Evolutionary conservation across 1,140 invertebrate genomes (phyloP), one percentile per base, ranked within the genome.

Genomic region (Drosophila prosaltans): DNA sequence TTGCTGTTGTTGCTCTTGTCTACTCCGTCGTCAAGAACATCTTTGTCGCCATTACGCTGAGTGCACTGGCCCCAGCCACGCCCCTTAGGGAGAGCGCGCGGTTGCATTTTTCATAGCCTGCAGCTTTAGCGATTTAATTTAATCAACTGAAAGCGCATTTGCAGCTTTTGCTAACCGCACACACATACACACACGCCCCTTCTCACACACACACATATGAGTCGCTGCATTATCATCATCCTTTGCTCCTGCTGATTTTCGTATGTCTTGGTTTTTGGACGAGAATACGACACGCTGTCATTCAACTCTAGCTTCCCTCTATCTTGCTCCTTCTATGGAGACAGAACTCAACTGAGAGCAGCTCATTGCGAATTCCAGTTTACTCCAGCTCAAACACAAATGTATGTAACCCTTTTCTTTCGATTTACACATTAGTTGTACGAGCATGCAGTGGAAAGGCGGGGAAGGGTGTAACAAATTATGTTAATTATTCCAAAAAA

Each of bases 61-160:
- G 84, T 88, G 69, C 80, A 80, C 75, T 89, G 84, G 72, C 79
- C 69, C 41, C 69, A 43, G 48, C 69, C 72, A 72, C 69, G 65
- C 70, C 65, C 60, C 65, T 30, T 11, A 21, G 54, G 10, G 16
- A 61, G 32, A 7, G 28, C 58, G 63, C 32, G 54, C 67, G 68
- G 66, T 67, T 86, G 76, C 70, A 89, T 89, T 83, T 88, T 88
- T 89, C 84, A 83, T 88, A 82, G 79, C 69, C 73, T 72, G 74
- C 72, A 73, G 64, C 82, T 78, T 89, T 80, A 83, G 83, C 84
- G 77, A 88, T 86, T 90, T 91, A 91, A 91, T 91, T 91, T 91
- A 91, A 91, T 91, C 90, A 91, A 91, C 89, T 90, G 89, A 91
- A 91, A 91, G 90, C 90, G 84, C 90, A 91, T 91, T 91, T 90